Percentiles rank a stretch among this genome's conserved stretches.
Evolutionary conservation across 2,888 invertebrate genomes (phyloP).

Genomic region (Luperina testacea): DNA sequence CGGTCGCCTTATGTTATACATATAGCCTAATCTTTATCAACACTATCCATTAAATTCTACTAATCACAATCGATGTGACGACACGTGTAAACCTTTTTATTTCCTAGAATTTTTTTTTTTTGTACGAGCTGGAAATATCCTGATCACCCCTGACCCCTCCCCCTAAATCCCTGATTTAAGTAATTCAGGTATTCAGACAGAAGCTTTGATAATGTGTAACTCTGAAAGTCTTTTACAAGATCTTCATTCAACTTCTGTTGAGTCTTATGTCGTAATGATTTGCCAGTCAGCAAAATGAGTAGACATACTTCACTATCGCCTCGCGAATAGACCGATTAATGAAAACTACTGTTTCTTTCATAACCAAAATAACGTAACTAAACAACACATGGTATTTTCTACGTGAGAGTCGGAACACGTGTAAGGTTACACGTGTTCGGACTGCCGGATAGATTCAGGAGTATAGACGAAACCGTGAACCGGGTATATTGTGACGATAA

Average conservation of each 20-base stretch:
- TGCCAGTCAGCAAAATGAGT: no score
- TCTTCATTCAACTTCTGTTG: neutral
- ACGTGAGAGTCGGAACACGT: slow-evolving; percentile 6
- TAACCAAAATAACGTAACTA: neutral
- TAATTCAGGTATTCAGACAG: no score
- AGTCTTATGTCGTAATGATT: neutral
- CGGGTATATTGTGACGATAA: neutral
- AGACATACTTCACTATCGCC: neutral
- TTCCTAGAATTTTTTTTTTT: neutral
- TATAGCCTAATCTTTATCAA: neutral
- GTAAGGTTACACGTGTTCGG: slow-evolving; percentile 11
- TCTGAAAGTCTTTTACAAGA: no score
- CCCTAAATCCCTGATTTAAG: no score
- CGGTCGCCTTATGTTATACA: neutral
- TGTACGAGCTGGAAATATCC: neutral
- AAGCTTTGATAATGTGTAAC: neutral
- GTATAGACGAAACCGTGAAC: neutral
- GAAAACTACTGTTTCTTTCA: neutral
- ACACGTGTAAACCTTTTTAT: neutral
- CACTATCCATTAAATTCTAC: neutral
- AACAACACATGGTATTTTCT: neutral
- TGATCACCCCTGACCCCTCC: neutral
- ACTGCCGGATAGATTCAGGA: neutral
- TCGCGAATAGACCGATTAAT: neutral
- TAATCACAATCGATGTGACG: neutral